Base-by-base conservation (phyloP, 1,140 invertebrate species). In the Danaus melanippus region DNA sequence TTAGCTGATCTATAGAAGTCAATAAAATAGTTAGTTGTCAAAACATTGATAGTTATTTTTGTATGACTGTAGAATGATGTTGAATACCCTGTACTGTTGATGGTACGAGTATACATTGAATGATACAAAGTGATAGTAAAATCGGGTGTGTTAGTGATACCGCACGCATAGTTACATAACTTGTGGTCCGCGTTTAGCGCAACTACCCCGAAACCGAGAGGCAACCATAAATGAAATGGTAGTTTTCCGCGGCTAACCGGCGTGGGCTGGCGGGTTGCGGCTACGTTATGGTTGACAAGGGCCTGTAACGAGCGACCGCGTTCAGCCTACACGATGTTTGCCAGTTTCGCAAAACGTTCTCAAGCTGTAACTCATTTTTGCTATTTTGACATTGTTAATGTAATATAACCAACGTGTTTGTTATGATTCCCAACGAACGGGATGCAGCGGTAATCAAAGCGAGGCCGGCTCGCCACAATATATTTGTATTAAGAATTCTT, bases 231-330 rank as follows among this genome's bases (percentile, higher is more conserved):
- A 84, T 82, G 82, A 81, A 84, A 84, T 80, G 76, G 79, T 84
- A 84, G 79, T 82, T 82, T 86, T 82, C 74, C 77, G 71, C 70
- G 69, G 74, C 60, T 75, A 74, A 73, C 78, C 69, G 69, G 69
- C 64, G 64, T 64, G 56, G 56, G 63, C 54, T 64, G 64, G 56
- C 67, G 63, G 65, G 74, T 69, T 82, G 82, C 65, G 83, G 83
- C 73, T 66, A 66, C 79, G 83, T 84, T 86, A 86, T 77, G 80
- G 83, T 77, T 79, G 83, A 86, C 80, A 81, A 84, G 82, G 74
- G 74, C 71, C 69, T 74, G 75, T 79, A 76, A 76, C 67, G 62
- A 69, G 46, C 50, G 62, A 61, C 64, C 56, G 64, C 70, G 60
- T 78, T 51, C 67, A 62, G 53, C 58, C 68, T 70, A 71, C 71